phyloP scores from a whole-genome alignment of 2,888 invertebrate species.

The Chalcosyrphus nemorum region DNA sequence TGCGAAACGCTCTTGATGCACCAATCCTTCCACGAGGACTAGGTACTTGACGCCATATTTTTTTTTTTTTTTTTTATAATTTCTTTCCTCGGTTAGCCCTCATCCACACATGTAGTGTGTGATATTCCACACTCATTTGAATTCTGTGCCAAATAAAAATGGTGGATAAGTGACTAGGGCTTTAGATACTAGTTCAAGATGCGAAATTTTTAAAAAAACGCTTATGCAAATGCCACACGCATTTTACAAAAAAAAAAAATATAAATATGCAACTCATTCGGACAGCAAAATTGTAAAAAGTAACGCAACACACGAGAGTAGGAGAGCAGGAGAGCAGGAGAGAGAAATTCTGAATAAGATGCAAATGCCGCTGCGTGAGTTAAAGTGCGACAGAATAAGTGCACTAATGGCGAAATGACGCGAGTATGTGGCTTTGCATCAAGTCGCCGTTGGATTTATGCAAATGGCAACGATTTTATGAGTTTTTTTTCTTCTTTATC shows the following conservation, averaged over 20 bases:
- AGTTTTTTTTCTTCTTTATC: not conserved
- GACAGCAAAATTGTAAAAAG: not conserved
- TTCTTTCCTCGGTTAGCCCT: not conserved
- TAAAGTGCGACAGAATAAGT: slow-evolving; percentile 61
- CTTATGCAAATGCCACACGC: slow-evolving; percentile 50
- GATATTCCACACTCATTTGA: slow-evolving; percentile 52
- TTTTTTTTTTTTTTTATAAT: slow-evolving; percentile 8
- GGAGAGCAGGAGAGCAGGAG: too few relatives aligned
- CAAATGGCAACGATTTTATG: slow-evolving; percentile 65
- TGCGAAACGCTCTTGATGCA: slow-evolving; percentile 41
- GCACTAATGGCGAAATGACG: slow-evolving; percentile 64
- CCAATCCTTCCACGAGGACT: slow-evolving; percentile 45
- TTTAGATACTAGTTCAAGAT: slow-evolving; percentile 4
- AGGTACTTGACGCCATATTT: slow-evolving; percentile 67
- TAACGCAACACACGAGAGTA: slow-evolving; percentile 6
- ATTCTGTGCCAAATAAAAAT: slow-evolving; percentile 51
- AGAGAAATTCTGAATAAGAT: slow-evolving; percentile 56
- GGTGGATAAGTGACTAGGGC: slow-evolving; percentile 31
- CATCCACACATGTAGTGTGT: slow-evolving; percentile 42
- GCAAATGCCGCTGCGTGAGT: slow-evolving; percentile 18
- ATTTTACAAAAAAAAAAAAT: slow-evolving; percentile 18
- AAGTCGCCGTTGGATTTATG: slow-evolving; percentile 41
- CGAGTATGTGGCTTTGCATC: slow-evolving; percentile 25
- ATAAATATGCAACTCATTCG: slow-evolving; percentile 17
- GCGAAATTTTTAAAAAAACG: not conserved